Evolutionary conservation across 2,888 invertebrate species (phyloP), one percentile per base, ranked within the genome.

Genomic region (Agrotis exclamationis): DNA sequence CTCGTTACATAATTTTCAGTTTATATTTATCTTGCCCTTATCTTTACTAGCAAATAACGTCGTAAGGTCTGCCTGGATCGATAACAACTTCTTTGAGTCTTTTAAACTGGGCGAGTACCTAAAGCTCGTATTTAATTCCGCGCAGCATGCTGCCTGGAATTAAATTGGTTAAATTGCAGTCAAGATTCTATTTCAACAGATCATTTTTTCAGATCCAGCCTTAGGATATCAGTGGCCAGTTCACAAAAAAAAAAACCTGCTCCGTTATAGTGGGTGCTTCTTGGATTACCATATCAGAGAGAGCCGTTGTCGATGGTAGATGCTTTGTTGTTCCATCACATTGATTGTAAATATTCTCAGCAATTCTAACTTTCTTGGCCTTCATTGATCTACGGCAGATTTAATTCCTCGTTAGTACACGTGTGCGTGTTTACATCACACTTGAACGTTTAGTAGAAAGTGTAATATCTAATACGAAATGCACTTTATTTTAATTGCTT

Each of bases 1-100:
- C 11, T 56, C 33, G 48, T 76, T 33, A 74, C 9, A 47, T 64
- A 5, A 48, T 66, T 72, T 33, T 33, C 44, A 67, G 28, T 67
- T 56, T 65, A 54, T 71, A 48, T 71, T 56, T 72, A 72, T 67
- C 72, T 75, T 48, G 44, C 1, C 18, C 54, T 75, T 72, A 72
- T 72, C 71, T 65, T 22, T 22, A 66, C 13, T 44, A 48, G 76
- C 76, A 75, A 72, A 75, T 22, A 72, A 75, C 66, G 70, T 71
- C 63, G 71, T 54, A 44, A 64, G 76, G 67, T 66, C 76, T 72
- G 67, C 76, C 56, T 57, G 56, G 48, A 76, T 72, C 56, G 77
- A 60, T 74, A 70, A 28, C 50, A 70, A 44, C 56, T 72, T 56
- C 56, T 28, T 39, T 66, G 48, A 16, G 39, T 54, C 64, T 16